Percentiles rank a stretch among this genome's conserved stretches.
Evolutionary conservation across 2,113 vertebrate species (phyloP).

Genomic region (Cacatua alba): DNA sequence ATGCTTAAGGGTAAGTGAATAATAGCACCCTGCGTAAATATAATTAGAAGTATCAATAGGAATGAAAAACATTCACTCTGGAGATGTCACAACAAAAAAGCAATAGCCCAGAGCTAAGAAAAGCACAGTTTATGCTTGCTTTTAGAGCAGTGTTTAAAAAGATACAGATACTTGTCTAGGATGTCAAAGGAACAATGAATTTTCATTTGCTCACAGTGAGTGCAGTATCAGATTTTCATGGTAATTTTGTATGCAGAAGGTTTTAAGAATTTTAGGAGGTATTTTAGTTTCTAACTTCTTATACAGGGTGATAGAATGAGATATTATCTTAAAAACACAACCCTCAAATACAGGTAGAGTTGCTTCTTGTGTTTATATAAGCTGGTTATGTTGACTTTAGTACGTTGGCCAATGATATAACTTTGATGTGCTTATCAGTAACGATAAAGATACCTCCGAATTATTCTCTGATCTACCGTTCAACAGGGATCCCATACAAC

Average conservation of each 20-base stretch:
- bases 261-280: not conserved
- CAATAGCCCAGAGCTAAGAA: conserved; percentile 29
- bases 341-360: not conserved
- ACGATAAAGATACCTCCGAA: not conserved
- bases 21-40: not conserved
- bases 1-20: not conserved
- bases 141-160: not conserved
- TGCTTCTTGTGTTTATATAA: conserved; percentile 35
- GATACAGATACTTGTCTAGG: not conserved
- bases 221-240: not conserved
- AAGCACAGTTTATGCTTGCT: not conserved
- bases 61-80: conserved; percentile 22
- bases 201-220: not conserved
- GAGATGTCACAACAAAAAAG: conserved; percentile 24
- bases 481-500: not conserved
- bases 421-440: conserved; percentile 14
- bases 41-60: not conserved
- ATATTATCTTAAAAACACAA: conserved; percentile 17
- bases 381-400: not conserved
- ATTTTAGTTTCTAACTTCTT: not conserved
- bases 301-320: not conserved
- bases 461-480: not conserved
- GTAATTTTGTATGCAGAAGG: not conserved
- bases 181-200: not conserved
- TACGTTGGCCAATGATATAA: not conserved